Percentiles rank a stretch among this genome's conserved stretches.
Conservation (phyloP, 2,888 invertebrate genomes). For the Atrina japonica region DNA sequence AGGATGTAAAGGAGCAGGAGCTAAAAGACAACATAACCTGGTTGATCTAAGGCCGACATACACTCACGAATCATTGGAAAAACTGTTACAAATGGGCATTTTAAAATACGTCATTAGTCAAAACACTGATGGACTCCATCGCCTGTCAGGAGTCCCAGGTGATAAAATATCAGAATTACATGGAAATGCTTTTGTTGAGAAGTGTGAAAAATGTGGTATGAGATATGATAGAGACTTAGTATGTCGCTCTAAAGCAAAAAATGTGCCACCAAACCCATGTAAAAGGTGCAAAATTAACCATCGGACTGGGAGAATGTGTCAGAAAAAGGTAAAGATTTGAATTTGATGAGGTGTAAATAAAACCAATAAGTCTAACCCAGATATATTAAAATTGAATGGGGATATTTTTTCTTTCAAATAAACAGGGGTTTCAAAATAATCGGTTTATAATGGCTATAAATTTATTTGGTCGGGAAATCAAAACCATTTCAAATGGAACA, state of each 20-base stretch:
- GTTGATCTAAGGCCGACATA: slow-evolving; percentile 66
- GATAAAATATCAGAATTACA: slow-evolving; percentile 72
- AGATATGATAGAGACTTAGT: slow-evolving; percentile 50
- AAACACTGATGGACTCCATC: slow-evolving; percentile 74
- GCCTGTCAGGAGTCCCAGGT: slow-evolving; percentile 68
- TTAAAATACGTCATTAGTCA: slow-evolving; percentile 74
- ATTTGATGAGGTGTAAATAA: too few species aligned
- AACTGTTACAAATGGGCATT: slow-evolving; percentile 65
- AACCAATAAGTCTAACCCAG: too few species aligned
- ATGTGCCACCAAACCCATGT: slow-evolving; percentile 62
- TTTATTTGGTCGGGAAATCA: too few species aligned
- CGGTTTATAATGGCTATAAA: too few species aligned
- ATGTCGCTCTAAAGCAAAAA: slow-evolving; percentile 33
- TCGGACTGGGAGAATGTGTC: slow-evolving; percentile 68
- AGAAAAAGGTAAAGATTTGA: slow-evolving; percentile 64
- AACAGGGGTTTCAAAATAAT: too few species aligned
- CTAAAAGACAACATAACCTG: background rate
- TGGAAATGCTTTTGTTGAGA: slow-evolving; percentile 72
- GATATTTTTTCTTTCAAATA: too few species aligned
- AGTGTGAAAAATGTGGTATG: slow-evolving; percentile 69
- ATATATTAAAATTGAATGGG: too few species aligned
- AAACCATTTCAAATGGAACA: too few species aligned
- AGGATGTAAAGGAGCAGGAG: too few species aligned
- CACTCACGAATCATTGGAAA: slow-evolving; percentile 71
- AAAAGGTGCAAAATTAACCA: slow-evolving; percentile 68